phyloP scores from a whole-genome alignment of 2,113 vertebrate genomes.

The Bambusicola thoracicus region DNA sequence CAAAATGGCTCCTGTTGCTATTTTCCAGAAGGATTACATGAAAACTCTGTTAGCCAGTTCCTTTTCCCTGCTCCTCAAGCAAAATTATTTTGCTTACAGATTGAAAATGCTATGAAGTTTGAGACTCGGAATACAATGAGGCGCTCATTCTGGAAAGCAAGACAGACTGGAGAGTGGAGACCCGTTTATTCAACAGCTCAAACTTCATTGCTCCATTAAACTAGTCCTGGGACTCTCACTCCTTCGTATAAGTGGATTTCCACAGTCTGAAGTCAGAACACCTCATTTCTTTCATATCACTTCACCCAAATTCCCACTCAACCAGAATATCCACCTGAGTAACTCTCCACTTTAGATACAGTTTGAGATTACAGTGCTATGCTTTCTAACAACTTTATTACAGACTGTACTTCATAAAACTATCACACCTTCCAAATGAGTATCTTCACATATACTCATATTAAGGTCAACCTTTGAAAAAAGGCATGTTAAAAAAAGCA shows the following conservation, averaged over 20 bases:
- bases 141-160: background rate
- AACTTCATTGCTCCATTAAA: background rate
- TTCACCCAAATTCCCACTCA: constrained; percentile 12
- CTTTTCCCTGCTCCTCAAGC: background rate
- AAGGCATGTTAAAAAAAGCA: background rate
- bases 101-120: background rate
- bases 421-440: background rate
- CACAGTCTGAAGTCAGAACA: background rate
- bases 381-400: background rate
- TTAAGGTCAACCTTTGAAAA: background rate
- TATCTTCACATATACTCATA: background rate
- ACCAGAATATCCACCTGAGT: constrained; percentile 38
- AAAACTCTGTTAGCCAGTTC: background rate
- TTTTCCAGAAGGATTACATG: background rate
- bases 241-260: background rate
- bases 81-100: background rate
- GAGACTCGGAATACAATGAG: background rate
- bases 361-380: background rate
- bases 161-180: background rate
- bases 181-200: background rate
- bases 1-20: background rate
- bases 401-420: background rate
- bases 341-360: background rate
- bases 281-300: constrained; percentile 5
- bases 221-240: background rate